A percentile compares a stretch with the other conserved stretches of the same genome.
phyloP scores from a whole-genome alignment of 1,140 invertebrate genomes.

The Drosophila bipectinata region DNA sequence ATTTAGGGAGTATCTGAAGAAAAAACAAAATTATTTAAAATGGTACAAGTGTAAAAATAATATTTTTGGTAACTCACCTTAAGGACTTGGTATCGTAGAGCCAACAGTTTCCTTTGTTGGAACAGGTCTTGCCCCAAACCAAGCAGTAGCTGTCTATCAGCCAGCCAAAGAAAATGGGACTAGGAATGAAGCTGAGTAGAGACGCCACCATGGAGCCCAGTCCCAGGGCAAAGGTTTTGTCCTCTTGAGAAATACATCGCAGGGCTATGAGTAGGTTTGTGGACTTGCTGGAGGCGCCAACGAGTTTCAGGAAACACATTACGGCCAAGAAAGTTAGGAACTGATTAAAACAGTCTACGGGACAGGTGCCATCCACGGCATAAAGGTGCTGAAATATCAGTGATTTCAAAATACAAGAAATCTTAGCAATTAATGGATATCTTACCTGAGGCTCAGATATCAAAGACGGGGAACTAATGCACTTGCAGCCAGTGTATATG shows the following conservation, averaged over 20 bases:
- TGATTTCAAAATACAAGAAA: background rate
- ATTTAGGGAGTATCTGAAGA: conserved; percentile 86
- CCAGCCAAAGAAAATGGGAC: conserved; percentile 89
- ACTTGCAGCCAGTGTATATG: conserved; percentile 60
- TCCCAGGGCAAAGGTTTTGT: conserved; percentile 89
- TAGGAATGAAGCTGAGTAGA: conserved; percentile 88
- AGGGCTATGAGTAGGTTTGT: conserved; percentile 88
- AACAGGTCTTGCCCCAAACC: conserved; percentile 90
- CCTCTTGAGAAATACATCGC: conserved; percentile 88
- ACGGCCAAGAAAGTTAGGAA: conserved; percentile 88
- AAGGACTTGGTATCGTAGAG: conserved; percentile 86
- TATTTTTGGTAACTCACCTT: conserved; percentile 20
- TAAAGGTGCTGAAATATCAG: conserved; percentile 34
- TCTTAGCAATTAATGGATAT: too few species aligned
- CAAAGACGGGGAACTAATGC: conserved; percentile 13
- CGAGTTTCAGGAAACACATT: conserved; percentile 88
- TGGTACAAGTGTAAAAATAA: background rate
- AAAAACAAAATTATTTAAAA: background rate
- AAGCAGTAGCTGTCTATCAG: conserved; percentile 89
- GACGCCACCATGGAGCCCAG: conserved; percentile 87
- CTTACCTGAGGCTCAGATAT: conserved; percentile 14
- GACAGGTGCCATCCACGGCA: conserved; percentile 86
- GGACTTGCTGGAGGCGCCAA: conserved; percentile 87
- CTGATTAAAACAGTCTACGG: conserved; percentile 87
- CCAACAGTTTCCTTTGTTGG: conserved; percentile 90